Percentiles rank a stretch among this genome's conserved stretches.
These are phyloP conservation scores for Syngnathus rostellatus DNA, from an alignment of 2,797 vertebrate genomes.

Conservation along the genomic window DNA sequence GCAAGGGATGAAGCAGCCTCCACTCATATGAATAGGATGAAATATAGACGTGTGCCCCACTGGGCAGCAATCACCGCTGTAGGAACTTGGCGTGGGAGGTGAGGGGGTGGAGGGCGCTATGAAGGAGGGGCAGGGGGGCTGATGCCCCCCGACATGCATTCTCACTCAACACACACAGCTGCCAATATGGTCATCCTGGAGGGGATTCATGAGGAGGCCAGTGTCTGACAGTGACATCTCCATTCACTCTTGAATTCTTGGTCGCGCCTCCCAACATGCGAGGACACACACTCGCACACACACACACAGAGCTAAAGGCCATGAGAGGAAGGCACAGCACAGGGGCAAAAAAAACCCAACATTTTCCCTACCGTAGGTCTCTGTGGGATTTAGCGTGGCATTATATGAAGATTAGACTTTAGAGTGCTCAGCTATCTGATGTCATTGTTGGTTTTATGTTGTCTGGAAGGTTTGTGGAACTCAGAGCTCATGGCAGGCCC, in stretches of 20 bases:
- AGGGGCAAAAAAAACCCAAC: slow-evolving; percentile 24
- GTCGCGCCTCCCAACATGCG: slow-evolving; percentile 52
- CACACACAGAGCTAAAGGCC: slow-evolving; percentile 49
- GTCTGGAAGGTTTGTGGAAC: slow-evolving; percentile 51
- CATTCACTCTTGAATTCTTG: slow-evolving; percentile 62
- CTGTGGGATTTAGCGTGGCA: slow-evolving; percentile 63
- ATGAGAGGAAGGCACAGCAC: slow-evolving; percentile 52
- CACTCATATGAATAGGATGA: slow-evolving; percentile 57
- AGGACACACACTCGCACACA: slow-evolving; percentile 38
- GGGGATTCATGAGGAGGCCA: slow-evolving; percentile 56
- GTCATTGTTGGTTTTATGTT: slow-evolving; percentile 65
- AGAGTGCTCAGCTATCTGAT: slow-evolving; percentile 63
- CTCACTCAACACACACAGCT: slow-evolving; percentile 45
- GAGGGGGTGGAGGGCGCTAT: not conserved
- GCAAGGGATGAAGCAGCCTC: slow-evolving; percentile 64
- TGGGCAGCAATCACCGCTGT: slow-evolving; percentile 50
- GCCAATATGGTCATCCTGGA: slow-evolving; percentile 63
- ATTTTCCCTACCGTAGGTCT: slow-evolving; percentile 54
- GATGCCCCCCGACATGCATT: slow-evolving; percentile 41
- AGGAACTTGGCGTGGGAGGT: slow-evolving; percentile 42
- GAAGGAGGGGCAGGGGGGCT: slow-evolving; percentile 33
- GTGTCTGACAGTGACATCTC: slow-evolving; percentile 74
- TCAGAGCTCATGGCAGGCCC: slow-evolving; percentile 55
- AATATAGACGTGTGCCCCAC: slow-evolving; percentile 60
- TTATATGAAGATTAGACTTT: slow-evolving; percentile 68